These are phyloP conservation scores for Drosophila neonasuta DNA, from an alignment of 2,888 invertebrate species.

Conservation along the genomic window DNA sequence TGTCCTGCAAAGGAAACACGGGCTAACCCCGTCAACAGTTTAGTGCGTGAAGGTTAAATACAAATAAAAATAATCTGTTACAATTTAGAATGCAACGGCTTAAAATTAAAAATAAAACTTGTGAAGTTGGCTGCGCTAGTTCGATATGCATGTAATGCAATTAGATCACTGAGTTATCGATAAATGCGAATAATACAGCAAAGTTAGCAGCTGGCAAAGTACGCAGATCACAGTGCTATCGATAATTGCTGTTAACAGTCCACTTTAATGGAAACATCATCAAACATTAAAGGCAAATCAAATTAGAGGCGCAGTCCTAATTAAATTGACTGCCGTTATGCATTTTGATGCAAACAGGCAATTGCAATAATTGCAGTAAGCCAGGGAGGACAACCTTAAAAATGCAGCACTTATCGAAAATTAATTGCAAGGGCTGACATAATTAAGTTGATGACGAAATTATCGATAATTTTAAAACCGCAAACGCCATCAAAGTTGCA, in stretches of 20 bases:
- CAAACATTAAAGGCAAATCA: neutral
- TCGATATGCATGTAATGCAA: neutral
- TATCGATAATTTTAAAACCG: constrained; percentile 1
- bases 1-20: constrained; percentile 85
- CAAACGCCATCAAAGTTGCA: neutral
- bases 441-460: constrained; percentile 3
- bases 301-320: neutral
- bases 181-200: neutral
- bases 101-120: too few relatives aligned
- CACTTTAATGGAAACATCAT: neutral
- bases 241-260: constrained; percentile 13
- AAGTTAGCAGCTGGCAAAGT: neutral
- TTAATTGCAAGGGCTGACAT: neutral
- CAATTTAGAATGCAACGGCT: too few relatives aligned
- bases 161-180: neutral
- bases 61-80: too few relatives aligned
- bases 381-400: neutral
- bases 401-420: neutral
- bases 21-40: constrained; percentile 79
- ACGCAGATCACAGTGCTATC: constrained; percentile 2
- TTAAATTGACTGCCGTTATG: neutral
- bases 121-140: constrained; percentile 1
- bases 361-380: neutral
- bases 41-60: constrained; percentile 36
- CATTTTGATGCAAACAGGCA: neutral